phyloP scores from a whole-genome alignment of 2,113 vertebrate species.

The Cololabis saira region DNA sequence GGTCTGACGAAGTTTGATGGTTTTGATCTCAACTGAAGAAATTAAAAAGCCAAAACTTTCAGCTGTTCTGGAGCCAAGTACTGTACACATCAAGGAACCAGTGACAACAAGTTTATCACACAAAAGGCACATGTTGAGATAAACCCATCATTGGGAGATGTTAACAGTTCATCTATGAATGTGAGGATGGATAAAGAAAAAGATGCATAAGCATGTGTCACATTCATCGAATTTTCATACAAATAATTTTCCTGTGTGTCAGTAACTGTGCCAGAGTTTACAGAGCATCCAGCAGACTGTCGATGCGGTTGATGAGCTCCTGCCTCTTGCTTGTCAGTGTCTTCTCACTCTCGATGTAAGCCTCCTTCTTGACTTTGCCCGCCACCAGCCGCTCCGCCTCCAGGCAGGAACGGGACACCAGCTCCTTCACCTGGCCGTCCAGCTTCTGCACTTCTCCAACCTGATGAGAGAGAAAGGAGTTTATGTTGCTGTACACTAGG shows the following conservation, averaged over 20 bases:
- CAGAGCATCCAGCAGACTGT: constrained; percentile 93
- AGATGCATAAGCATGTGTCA: constrained; percentile 29
- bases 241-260: constrained; percentile 13
- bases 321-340: constrained; percentile 88
- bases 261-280: constrained; percentile 69
- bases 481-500: no score
- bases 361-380: constrained; percentile 96
- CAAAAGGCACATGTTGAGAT: constrained; percentile 52
- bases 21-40: neutral
- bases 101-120: constrained; percentile 60
- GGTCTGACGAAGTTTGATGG: constrained; percentile 10
- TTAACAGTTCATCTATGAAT: constrained; percentile 48
- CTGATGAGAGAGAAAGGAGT: constrained; percentile 41
- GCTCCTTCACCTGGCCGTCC: constrained; percentile 93
- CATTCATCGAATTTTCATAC: constrained; percentile 40
- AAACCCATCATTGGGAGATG: constrained; percentile 50
- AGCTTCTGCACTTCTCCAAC: constrained; percentile 95
- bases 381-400: constrained; percentile 96
- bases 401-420: constrained; percentile 90
- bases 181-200: constrained; percentile 38
- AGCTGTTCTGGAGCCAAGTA: constrained; percentile 29
- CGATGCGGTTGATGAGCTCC: constrained; percentile 92
- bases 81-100: constrained; percentile 9
- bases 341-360: constrained; percentile 94
- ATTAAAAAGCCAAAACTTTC: constrained; percentile 15